Percentiles rank a stretch among this genome's conserved stretches.
Evolutionary conservation across 1,140 invertebrate genomes (phyloP).

Genomic region (Asbolus verrucosus): DNA sequence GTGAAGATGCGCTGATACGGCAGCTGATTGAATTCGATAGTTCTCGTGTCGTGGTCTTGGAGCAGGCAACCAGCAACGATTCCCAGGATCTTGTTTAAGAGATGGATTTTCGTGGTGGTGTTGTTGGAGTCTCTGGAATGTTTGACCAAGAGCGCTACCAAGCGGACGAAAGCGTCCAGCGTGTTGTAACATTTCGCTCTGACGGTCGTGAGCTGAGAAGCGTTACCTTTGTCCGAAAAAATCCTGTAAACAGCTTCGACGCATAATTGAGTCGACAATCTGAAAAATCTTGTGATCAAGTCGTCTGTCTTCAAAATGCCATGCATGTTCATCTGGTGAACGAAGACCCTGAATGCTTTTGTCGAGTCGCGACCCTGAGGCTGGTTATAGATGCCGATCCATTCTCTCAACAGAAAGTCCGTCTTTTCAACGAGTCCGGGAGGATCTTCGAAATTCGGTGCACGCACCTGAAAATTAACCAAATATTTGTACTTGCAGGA

Average conservation of each 20-base stretch:
- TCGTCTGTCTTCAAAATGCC: conserved; percentile 98
- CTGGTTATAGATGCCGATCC: conserved; percentile 91
- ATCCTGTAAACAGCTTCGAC: conserved; percentile 93
- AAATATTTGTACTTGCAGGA: no score
- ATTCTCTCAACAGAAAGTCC: conserved; percentile 93
- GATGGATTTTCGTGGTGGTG: conserved; percentile 94
- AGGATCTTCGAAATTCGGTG: conserved; percentile 93
- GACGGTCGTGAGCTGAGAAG: conserved; percentile 67
- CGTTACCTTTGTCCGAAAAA: conserved; percentile 66
- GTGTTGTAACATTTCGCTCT: conserved; percentile 95
- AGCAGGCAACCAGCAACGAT: conserved; percentile 95
- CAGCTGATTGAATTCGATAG: conserved; percentile 94
- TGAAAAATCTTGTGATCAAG: conserved; percentile 96
- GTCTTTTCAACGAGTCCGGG: conserved; percentile 95
- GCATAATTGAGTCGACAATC: conserved; percentile 96
- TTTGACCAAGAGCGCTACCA: conserved; percentile 96
- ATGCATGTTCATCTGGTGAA: conserved; percentile 96
- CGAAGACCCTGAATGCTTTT: conserved; percentile 95
- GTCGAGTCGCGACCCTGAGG: conserved; percentile 85
- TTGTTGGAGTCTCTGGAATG: conserved; percentile 91
- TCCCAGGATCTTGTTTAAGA: conserved; percentile 95
- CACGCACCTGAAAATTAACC: conserved; percentile 71
- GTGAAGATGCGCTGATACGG: conserved; percentile 98
- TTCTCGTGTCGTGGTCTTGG: conserved; percentile 91
- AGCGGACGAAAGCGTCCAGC: conserved; percentile 93